Conservation (phyloP, 2,113 vertebrate genomes). For the Caranx melampygus region DNA sequence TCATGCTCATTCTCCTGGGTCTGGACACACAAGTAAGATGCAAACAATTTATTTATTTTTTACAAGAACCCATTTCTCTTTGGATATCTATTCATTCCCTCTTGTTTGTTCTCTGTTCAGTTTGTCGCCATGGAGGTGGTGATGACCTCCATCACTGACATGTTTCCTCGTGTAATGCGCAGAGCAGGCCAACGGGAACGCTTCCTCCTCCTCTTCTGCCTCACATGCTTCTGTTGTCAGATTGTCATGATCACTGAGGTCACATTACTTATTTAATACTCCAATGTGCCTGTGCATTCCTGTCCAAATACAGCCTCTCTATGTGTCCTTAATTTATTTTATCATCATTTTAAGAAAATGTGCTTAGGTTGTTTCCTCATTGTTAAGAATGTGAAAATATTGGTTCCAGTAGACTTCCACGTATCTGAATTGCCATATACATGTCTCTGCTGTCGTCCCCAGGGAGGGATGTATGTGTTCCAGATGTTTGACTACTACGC, state of each 20-base stretch:
- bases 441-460: constrained; percentile 1
- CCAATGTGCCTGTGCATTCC: neutral
- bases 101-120: constrained; percentile 45
- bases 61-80: neutral
- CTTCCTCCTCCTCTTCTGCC: constrained; percentile 79
- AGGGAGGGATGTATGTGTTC: constrained; percentile 85
- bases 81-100: neutral
- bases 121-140: constrained; percentile 82
- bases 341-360: neutral
- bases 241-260: constrained; percentile 83
- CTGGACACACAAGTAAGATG: constrained; percentile 81
- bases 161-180: constrained; percentile 78
- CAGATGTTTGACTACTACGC: constrained; percentile 85
- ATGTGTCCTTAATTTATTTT: neutral
- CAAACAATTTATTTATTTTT: neutral
- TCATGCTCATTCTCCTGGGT: constrained; percentile 84
- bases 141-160: constrained; percentile 76
- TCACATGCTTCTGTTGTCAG: constrained; percentile 78
- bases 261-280: neutral
- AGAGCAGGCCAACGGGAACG: constrained; percentile 66
- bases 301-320: neutral
- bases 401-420: neutral
- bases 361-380: neutral
- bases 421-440: neutral
- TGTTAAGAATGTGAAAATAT: neutral